Base-by-base conservation (phyloP, 2,888 invertebrate species). In the Abrostola tripartita region DNA sequence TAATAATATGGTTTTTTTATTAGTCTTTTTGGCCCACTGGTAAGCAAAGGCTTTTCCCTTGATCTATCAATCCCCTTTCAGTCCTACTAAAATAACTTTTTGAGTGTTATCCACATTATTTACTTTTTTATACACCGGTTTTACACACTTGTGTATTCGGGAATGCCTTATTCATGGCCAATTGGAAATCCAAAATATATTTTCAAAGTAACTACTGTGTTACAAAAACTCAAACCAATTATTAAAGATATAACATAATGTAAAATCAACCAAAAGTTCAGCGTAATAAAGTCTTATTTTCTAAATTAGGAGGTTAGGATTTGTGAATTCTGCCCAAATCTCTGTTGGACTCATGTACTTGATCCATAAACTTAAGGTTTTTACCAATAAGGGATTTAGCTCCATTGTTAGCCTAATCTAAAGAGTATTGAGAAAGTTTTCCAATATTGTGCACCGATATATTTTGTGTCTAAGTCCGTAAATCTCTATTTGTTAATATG, bases 361-460 rank as follows among this genome's bases (percentile, higher is more conserved):
- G 35, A 52, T 40, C 5, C 9, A 24, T 49, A 61, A 44, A 52
- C 37, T 65, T 58, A 35, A 7, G 38, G 55, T 24, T 38, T 52
- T 61, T 6, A 10, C 37, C 54, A 12, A 49, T 57, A 56, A 58
- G 58, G 37, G 52, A 42, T 12, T 58, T 59, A 54, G 54, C 41
- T 44, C 37, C 0, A 40, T 11, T 11, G 11, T 38, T 47, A 9
- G 5, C 52, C 56, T 42, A 47, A 68, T 50, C 47, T 50, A 47
- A 11, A n/a, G 12, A 24, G 12, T 37, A 24, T 72, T 44, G 0
- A 12, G 14, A 74, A 68, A 58, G 47, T 68, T 58, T 35, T 47
- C 14, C 24, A 54, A 51, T 61, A 37, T 52, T 10, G 11, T 44
- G 37, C 47, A 40, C 6, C 6, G 24, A 38, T 5, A n/a, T 53